phyloP scores from a whole-genome alignment of 2,888 invertebrate species.

The Nezara viridula region DNA sequence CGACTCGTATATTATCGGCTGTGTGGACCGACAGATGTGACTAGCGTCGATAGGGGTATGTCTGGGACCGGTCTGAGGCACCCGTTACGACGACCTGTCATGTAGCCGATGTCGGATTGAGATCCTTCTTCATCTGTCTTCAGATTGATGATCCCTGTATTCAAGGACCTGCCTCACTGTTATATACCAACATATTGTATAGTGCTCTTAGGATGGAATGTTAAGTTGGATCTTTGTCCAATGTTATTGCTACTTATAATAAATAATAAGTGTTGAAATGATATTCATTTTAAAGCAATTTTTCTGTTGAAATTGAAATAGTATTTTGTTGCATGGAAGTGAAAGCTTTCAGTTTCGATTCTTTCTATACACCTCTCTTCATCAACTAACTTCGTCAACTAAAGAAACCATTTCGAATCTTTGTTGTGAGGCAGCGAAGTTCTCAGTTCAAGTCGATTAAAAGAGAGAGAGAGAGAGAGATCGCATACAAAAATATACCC shows the following conservation, averaged over 20 bases:
- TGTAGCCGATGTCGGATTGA: not conserved
- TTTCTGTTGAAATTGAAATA: no score
- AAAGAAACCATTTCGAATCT: not conserved
- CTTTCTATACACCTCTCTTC: not conserved
- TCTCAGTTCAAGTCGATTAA: not conserved
- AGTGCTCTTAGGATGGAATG: not conserved
- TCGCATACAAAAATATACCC: not conserved
- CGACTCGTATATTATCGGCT: not conserved
- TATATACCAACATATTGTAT: not conserved
- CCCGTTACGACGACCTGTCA: conserved; percentile 39
- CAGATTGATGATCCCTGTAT: conserved; percentile 7
- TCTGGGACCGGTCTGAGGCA: conserved; percentile 12
- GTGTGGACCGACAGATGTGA: not conserved
- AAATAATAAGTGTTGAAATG: not conserved
- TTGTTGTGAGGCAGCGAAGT: not conserved
- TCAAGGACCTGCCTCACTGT: conserved; percentile 27
- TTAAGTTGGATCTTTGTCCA: not conserved
- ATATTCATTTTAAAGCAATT: no score
- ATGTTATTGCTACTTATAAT: not conserved
- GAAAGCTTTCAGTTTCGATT: not conserved
- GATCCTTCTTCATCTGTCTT: conserved; percentile 23
- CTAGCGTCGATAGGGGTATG: not conserved
- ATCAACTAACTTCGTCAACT: not conserved
- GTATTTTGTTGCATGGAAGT: not conserved
- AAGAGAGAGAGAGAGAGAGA: not conserved